These are phyloP conservation scores for Drosophila multiciliata DNA, from an alignment of 2,888 invertebrate species.

Conservation along the genomic window DNA sequence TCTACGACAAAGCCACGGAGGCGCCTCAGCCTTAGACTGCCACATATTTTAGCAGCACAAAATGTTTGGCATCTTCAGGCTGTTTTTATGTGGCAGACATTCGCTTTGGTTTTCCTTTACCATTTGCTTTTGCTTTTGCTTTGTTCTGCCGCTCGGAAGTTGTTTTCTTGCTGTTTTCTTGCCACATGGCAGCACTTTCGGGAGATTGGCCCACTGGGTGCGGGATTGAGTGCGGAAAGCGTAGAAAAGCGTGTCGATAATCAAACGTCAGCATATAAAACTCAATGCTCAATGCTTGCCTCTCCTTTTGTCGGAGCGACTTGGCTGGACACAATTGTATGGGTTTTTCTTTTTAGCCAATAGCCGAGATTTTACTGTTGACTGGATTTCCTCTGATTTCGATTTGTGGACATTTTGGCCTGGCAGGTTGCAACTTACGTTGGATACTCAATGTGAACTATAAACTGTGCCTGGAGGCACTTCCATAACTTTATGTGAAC, in stretches of 20 bases:
- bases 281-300: slow-evolving; percentile 67
- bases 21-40: slow-evolving; percentile 6
- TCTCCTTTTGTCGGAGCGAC: slow-evolving; percentile 40
- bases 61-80: slow-evolving; percentile 76
- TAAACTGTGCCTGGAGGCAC: slow-evolving; percentile 1
- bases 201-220: slow-evolving; percentile 27
- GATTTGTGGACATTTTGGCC: slow-evolving; percentile 33
- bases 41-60: slow-evolving; percentile 59
- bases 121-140: slow-evolving; percentile 8
- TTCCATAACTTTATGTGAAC: not conserved
- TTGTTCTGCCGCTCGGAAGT: slow-evolving; percentile 31
- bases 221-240: slow-evolving; percentile 23
- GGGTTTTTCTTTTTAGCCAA: not conserved
- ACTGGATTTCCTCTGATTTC: slow-evolving; percentile 25
- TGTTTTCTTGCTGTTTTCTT: slow-evolving; percentile 24
- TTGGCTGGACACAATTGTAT: slow-evolving; percentile 41
- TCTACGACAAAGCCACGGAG: slow-evolving; percentile 12
- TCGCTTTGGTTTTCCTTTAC: slow-evolving; percentile 32
- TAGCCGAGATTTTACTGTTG: slow-evolving; percentile 35
- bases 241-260: slow-evolving; percentile 73
- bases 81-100: slow-evolving; percentile 53
- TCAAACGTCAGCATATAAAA: slow-evolving; percentile 78
- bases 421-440: slow-evolving; percentile 26
- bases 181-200: slow-evolving; percentile 42
- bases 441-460: slow-evolving; percentile 13